phyloP scores from a whole-genome alignment of 2,888 invertebrate species.

The Andrena trimmerana region DNA sequence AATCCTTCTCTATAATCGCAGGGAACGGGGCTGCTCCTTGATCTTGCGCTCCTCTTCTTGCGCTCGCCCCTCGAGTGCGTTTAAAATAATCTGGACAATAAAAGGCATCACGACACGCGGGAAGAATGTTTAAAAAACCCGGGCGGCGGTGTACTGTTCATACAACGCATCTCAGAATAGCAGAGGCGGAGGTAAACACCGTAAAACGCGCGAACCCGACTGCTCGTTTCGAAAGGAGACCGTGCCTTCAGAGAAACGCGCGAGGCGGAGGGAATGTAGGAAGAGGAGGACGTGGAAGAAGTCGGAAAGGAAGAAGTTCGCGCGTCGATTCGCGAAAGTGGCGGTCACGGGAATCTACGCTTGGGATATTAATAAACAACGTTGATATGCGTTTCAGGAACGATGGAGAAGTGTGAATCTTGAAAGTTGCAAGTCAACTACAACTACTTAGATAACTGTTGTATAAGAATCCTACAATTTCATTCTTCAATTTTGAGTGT shows the following conservation, averaged over 20 bases:
- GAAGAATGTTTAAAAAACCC: slow-evolving; percentile 61
- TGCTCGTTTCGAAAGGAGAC: slow-evolving; percentile 64
- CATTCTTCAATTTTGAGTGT: neutral
- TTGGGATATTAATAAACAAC: slow-evolving; percentile 39
- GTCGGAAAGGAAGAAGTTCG: no score
- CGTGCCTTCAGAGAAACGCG: slow-evolving; percentile 19
- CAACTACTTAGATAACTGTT: neutral
- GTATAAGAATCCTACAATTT: neutral
- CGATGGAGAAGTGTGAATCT: no score
- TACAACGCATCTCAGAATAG: slow-evolving; percentile 61
- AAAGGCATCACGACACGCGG: slow-evolving; percentile 56
- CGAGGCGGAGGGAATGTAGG: slow-evolving; percentile 38
- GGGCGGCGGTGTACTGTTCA: slow-evolving; percentile 42
- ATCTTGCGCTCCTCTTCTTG: slow-evolving; percentile 3
- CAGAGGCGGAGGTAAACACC: slow-evolving; percentile 67
- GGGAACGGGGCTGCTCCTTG: neutral
- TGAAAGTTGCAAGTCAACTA: no score
- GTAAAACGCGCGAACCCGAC: slow-evolving; percentile 64
- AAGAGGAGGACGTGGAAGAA: slow-evolving; percentile 45
- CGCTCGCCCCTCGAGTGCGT: slow-evolving; percentile 28
- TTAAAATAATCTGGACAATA: slow-evolving; percentile 62
- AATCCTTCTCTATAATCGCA: slow-evolving; percentile 17
- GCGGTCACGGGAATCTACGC: slow-evolving; percentile 31
- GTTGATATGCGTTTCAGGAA: neutral
- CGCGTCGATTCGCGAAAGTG: slow-evolving; percentile 45